Evolutionary conservation across 1,140 invertebrate species (phyloP).

Genomic region (Holotrichia oblita): DNA sequence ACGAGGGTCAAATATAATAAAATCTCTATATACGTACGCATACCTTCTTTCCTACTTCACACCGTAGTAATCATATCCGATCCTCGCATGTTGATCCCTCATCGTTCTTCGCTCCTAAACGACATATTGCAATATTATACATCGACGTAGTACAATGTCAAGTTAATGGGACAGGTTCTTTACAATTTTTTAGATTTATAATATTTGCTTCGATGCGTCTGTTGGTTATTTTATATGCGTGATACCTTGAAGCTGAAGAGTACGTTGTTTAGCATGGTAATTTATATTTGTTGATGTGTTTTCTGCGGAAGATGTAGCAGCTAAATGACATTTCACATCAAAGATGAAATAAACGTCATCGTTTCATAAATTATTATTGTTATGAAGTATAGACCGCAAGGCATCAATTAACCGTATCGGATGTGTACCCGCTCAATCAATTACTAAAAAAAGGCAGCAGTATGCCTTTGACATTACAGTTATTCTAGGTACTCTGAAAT

Average conservation of each 20-base stretch:
- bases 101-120: not conserved
- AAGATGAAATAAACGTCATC: no score
- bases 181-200: not conserved
- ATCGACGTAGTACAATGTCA: not conserved
- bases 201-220: not conserved
- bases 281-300: not conserved
- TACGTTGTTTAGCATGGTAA: not conserved
- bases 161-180: not conserved
- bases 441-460: no score
- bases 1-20: slow-evolving; percentile 1
- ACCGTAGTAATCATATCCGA: not conserved
- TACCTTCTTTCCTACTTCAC: no score
- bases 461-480: no score
- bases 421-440: no score
- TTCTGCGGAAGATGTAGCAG: no score
- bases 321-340: no score
- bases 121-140: not conserved
- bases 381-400: no score
- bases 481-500: no score
- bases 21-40: not conserved
- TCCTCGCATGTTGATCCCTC: not conserved
- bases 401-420: no score
- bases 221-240: not conserved
- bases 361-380: no score
- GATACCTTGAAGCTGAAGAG: not conserved